Conservation (phyloP, 2,797 vertebrate species). For the Gallinago solitaria region DNA sequence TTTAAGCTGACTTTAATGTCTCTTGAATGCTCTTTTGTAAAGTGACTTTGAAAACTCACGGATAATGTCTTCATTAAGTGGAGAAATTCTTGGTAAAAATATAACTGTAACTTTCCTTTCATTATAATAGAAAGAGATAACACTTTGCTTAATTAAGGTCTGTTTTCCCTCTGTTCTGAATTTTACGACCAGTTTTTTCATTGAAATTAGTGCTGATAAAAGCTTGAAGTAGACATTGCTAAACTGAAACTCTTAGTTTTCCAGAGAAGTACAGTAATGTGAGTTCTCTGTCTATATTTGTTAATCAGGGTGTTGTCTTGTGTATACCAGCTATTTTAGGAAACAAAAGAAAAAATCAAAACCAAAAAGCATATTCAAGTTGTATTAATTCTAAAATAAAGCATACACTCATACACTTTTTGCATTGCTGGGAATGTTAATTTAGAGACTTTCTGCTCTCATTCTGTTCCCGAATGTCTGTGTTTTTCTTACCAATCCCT, state of each 20-base stretch:
- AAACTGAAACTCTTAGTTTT: slow-evolving; percentile 57
- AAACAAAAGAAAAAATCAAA: slow-evolving; percentile 12
- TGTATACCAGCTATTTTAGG: slow-evolving; percentile 3
- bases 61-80: slow-evolving; percentile 85
- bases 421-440: not conserved
- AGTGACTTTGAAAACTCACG: slow-evolving; percentile 82
- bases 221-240: slow-evolving; percentile 53
- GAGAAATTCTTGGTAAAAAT: slow-evolving; percentile 78
- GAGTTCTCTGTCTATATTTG: slow-evolving; percentile 27
- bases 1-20: slow-evolving; percentile 85
- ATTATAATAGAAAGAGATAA: slow-evolving; percentile 78
- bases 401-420: not conserved
- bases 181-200: slow-evolving; percentile 61
- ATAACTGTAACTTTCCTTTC: slow-evolving; percentile 78
- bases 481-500: not conserved
- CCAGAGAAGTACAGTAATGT: not conserved
- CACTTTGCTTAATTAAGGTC: slow-evolving; percentile 79
- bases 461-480: not conserved
- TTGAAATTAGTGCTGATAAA: slow-evolving; percentile 76
- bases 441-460: not conserved
- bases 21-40: slow-evolving; percentile 83
- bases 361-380: not conserved
- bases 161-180: slow-evolving; percentile 77
- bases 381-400: not conserved
- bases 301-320: slow-evolving; percentile 31